Conservation (phyloP, 2,113 vertebrate species). For the Hemicordylus capensis region DNA sequence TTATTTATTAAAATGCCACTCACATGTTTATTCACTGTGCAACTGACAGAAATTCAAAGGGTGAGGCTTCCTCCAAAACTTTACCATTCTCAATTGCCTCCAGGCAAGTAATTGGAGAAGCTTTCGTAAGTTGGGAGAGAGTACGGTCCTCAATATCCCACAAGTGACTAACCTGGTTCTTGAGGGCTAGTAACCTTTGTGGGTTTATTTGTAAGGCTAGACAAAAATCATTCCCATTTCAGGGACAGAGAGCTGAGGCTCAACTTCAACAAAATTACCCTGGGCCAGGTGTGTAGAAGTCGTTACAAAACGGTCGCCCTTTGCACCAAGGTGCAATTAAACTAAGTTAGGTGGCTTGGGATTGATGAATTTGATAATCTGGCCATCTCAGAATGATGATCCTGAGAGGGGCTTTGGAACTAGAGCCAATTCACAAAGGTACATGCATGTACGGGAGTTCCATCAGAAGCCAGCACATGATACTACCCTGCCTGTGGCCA, state of each 20-base stretch:
- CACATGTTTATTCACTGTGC: neutral
- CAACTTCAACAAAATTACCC: neutral
- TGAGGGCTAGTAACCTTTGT: neutral
- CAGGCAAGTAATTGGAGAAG: neutral
- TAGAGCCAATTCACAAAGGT: neutral
- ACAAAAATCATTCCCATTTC: neutral
- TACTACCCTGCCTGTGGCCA: neutral
- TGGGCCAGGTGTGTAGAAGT: neutral
- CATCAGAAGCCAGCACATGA: neutral
- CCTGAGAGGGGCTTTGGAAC: neutral
- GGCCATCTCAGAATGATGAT: neutral
- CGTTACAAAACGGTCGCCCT: neutral
- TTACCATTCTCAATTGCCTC: neutral
- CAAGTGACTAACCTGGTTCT: neutral
- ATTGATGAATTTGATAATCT: neutral
- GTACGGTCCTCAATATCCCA: neutral
- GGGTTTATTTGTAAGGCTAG: neutral
- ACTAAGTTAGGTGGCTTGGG: neutral
- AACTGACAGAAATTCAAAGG: neutral
- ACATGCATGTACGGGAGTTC: neutral
- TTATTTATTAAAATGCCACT: too few species aligned
- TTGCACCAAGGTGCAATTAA: neutral
- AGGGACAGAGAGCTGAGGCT: neutral
- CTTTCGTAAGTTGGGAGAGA: neutral
- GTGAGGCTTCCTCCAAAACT: neutral